Conservation (phyloP, 2,888 invertebrate species). For the Tridacna crocea region DNA sequence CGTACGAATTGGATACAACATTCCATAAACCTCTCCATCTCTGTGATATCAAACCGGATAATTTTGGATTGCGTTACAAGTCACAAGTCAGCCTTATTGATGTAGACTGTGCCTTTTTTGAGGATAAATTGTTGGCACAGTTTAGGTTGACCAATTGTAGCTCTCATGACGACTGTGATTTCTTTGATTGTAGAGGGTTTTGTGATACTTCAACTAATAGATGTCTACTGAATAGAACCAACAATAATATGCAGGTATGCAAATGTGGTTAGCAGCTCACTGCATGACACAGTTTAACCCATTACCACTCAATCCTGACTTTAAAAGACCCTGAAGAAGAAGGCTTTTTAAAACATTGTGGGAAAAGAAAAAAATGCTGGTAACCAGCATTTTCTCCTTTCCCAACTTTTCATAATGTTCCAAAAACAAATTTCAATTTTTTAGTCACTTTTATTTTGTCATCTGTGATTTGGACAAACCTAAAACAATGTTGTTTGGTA, state of each 20-base stretch:
- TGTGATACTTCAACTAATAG: constrained; percentile 86
- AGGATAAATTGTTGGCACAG: constrained; percentile 81
- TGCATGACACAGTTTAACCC: too few relatives aligned
- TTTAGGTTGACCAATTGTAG: constrained; percentile 84
- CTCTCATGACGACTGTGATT: constrained; percentile 88
- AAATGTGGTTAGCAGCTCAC: neutral
- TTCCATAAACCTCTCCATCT: constrained; percentile 88
- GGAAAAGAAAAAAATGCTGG: too few relatives aligned
- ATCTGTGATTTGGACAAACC: too few relatives aligned
- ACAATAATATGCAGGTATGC: constrained; percentile 89
- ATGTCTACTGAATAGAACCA: constrained; percentile 87
- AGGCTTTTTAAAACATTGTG: neutral
- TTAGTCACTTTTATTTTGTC: too few relatives aligned
- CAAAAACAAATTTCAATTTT: too few relatives aligned
- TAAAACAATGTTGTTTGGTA: too few relatives aligned
- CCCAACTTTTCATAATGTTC: too few relatives aligned
- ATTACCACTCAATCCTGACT: too few relatives aligned
- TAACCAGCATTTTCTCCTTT: too few relatives aligned
- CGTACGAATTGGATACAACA: constrained; percentile 87
- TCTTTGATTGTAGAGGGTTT: constrained; percentile 88
- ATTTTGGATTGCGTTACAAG: constrained; percentile 87
- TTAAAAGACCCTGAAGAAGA: neutral
- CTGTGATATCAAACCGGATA: constrained; percentile 89
- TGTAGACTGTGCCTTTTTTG: constrained; percentile 88
- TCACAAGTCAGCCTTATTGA: constrained; percentile 86